These are phyloP conservation scores for Drosophila kurseongensis DNA, from an alignment of 1,140 invertebrate genomes.

Conservation along the genomic window DNA sequence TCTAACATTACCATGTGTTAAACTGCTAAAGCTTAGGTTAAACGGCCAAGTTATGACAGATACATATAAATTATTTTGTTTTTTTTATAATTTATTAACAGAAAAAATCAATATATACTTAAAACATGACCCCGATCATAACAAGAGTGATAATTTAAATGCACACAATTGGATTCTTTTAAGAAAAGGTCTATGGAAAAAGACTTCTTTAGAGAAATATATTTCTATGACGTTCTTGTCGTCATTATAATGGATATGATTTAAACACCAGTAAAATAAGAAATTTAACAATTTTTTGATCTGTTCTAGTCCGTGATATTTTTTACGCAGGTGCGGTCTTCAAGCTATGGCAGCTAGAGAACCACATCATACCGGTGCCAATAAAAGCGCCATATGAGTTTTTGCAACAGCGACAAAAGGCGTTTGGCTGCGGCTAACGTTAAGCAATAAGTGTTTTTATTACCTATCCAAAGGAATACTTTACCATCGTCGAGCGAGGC, in stretches of 20 bases:
- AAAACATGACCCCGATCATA: no score
- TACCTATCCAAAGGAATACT: constrained; percentile 68
- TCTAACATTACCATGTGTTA: no score
- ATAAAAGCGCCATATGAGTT: constrained; percentile 24
- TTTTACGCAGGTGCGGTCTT: neutral
- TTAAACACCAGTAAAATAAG: neutral
- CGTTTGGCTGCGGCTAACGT: constrained; percentile 44
- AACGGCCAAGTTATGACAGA: no score
- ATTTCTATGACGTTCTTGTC: no score
- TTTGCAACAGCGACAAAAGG: constrained; percentile 29
- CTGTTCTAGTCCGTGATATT: neutral
- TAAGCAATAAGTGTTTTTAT: constrained; percentile 78
- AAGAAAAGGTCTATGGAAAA: no score
- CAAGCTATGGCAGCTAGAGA: neutral
- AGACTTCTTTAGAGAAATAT: no score
- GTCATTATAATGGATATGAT: neutral
- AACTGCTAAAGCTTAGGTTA: no score
- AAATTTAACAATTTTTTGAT: neutral
- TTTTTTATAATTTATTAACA: no score
- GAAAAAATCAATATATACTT: no score
- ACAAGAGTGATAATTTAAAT: no score
- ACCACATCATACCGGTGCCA: constrained; percentile 24
- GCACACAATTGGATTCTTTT: no score
- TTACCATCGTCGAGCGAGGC: constrained; percentile 61
- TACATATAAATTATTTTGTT: no score